Evolutionary conservation across 2,888 invertebrate species (phyloP).

Genomic region (Andrena chrysosceles): DNA sequence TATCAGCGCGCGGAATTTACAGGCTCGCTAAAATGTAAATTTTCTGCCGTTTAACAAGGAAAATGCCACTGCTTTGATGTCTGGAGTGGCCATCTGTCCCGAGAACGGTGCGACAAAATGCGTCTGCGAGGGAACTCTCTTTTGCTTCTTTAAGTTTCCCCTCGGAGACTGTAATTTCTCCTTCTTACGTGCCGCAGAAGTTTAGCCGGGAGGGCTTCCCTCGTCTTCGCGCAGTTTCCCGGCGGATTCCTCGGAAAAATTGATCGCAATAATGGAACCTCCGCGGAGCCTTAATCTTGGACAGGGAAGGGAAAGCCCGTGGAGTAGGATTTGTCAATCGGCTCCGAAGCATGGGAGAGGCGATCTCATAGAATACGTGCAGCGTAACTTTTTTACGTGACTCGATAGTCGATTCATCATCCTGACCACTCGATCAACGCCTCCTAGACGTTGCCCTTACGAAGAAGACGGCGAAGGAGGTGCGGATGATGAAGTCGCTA

Average conservation of each 20-base stretch:
- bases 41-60: not conserved
- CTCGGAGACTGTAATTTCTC: not conserved
- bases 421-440: slow-evolving; percentile 69
- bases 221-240: not conserved
- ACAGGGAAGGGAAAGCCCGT: not conserved
- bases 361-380: slow-evolving; percentile 50
- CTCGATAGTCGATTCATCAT: slow-evolving; percentile 71
- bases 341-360: slow-evolving; percentile 9
- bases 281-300: not conserved
- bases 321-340: slow-evolving; percentile 62
- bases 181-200: not conserved
- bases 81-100: not conserved
- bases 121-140: not conserved
- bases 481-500: slow-evolving; percentile 49
- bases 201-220: not conserved
- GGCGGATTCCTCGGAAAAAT: slow-evolving; percentile 1
- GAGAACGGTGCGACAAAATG: slow-evolving; percentile 8
- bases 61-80: not conserved
- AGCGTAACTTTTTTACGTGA: slow-evolving; percentile 59
- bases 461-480: slow-evolving; percentile 36
- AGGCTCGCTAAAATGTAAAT: not conserved
- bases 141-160: not conserved
- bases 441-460: slow-evolving; percentile 45
- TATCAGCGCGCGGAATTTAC: not conserved
- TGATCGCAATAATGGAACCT: slow-evolving; percentile 14